Percentiles rank a stretch among this genome's conserved stretches.
phyloP scores from a whole-genome alignment of 2,888 invertebrate genomes.

The Diarsia mendica region DNA sequence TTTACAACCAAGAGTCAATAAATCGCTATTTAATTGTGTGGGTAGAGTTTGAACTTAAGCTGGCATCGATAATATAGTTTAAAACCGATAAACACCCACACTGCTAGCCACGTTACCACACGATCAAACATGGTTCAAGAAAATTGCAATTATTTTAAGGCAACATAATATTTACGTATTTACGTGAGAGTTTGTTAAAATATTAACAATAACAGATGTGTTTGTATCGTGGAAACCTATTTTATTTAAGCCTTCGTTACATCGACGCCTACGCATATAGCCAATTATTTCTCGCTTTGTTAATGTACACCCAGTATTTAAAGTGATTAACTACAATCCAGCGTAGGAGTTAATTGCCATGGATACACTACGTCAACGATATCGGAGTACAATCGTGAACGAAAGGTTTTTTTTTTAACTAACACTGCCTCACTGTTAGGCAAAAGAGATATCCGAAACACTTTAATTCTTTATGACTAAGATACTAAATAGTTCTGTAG shows the following conservation, averaged over 20 bases:
- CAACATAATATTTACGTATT: not conserved
- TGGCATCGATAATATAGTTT: not conserved
- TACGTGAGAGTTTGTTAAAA: not conserved
- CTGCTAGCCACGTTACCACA: not conserved
- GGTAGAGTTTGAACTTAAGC: not conserved
- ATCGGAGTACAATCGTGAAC: not conserved
- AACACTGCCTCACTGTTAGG: not conserved
- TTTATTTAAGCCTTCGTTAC: not conserved
- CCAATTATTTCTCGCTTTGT: not conserved
- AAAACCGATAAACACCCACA: conserved; percentile 16
- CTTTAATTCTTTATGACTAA: not conserved
- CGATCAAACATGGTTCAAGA: not conserved
- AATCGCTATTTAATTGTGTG: conserved; percentile 9
- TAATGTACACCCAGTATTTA: not conserved
- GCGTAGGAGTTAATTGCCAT: not conserved
- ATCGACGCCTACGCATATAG: not conserved
- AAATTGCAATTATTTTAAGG: conserved; percentile 2
- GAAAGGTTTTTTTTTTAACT: not conserved
- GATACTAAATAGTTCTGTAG: not conserved
- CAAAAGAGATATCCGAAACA: not conserved
- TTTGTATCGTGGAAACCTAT: not conserved
- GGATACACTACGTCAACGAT: not conserved
- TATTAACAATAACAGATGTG: not conserved
- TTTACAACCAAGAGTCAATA: conserved; percentile 12
- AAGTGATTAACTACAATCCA: not conserved